Base-by-base conservation (phyloP, 2,888 invertebrate genomes). In the Leucozona laternaria region DNA sequence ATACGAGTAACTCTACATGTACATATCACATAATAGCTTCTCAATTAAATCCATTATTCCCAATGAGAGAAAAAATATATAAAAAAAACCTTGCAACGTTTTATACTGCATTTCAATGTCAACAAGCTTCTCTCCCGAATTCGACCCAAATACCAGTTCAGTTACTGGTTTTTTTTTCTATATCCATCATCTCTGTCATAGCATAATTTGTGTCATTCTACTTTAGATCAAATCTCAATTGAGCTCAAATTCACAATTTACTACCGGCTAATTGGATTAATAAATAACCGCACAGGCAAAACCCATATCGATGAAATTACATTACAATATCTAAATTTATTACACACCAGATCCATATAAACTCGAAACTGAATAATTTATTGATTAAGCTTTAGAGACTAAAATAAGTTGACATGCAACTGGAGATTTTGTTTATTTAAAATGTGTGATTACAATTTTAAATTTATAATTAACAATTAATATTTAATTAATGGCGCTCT, bases 101-200 rank as follows among this genome's bases (percentile, higher is more conserved):
- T 31, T 7, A 31, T 20, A 43, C 31, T 11, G 6, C 8, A 37
- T 20, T 66, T 43, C 53, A 68, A 25, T 68, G 68, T 77, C 48
- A 85, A 72, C 84, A 77, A 73, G 72, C 66, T 79, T 62, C 48
- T 55, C 53, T 68, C 77, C 48, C 62, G 34, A 68, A 31, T 43
- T 37, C 68, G 25, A 68, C 37, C 68, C 68, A 68, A 53, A 68
- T 40, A 40, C 53, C 50, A 17, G 37, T 37, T 28, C 50, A 17
- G 37, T 37, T 28, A 45, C 34, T 58, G 20, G 37, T 37, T 58
- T 31, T 17, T 6, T 1, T 20, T 20, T 43, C n/a, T 53, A 2
- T 68, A 25, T 68, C 37, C 53, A 37, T 68, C 48, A 43, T 71
- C 34, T 37, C 58, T 40, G 34, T 50, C 64, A 71, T 8, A 77